Base-by-base conservation (phyloP, 2,888 invertebrate genomes). In the Orthosia gothica region DNA sequence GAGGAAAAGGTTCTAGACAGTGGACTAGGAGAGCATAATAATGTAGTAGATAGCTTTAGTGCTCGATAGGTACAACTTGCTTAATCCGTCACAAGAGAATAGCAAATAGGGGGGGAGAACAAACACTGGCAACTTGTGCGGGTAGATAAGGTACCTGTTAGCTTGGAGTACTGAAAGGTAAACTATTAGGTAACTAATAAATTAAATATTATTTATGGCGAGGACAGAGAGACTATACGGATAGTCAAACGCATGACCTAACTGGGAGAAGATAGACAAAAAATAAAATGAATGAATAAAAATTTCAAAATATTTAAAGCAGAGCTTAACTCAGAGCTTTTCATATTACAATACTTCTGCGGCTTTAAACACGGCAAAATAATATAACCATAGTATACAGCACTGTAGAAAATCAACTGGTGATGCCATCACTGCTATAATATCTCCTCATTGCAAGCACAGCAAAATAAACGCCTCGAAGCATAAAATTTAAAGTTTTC, bases 81-180 rank as follows among this genome's bases (percentile, higher is more conserved):
- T 69, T 67, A 83, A 81, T 73, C 50, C 57, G 32, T 40, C 69
- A 62, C 57, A 13, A 40, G 54, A 45, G 61, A 73, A 64, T 57
- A 70, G 23, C 50, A 59, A 57, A 50, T 58, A 62, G 40, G 55
- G 47, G 47, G 50, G 45, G 50, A 61, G 26, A 15, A 70, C 58
- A 70, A 83, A 82, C 82, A 83, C 26, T 50, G 61, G 9, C 63
- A 66, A 32, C 50, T 76, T 72, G 69, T 13, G 45, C 26, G 12
- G 40, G 49, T 40, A 70, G 82, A 83, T 76, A 80, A 73, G n/a
- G 52, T 58, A 49, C 58, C 23, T 61, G 50, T 52, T 67, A 26
- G 18, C 55, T 67, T 54, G 45, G n/a, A 18, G 47, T 59, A 40
- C 45, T 47, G 20, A 52, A 68, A 54, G 32, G 57, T 23, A 12